Conservation (phyloP, 2,888 invertebrate genomes). For the Calameuta idolon region DNA sequence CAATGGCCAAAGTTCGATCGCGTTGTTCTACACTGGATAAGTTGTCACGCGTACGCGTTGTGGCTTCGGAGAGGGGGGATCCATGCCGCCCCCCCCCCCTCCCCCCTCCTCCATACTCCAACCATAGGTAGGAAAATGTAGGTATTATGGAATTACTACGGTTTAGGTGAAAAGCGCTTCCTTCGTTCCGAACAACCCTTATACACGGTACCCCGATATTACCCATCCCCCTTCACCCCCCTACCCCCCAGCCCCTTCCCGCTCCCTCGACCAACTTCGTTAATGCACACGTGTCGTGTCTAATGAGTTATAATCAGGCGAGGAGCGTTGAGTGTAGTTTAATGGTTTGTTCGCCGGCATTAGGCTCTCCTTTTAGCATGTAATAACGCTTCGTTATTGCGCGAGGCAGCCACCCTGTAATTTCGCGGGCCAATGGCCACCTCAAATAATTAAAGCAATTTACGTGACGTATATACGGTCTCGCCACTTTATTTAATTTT, state of each 20-base stretch:
- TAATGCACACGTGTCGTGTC: slow-evolving; percentile 55
- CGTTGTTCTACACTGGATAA: neutral
- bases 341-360: slow-evolving; percentile 52
- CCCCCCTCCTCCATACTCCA: no score
- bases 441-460: slow-evolving; percentile 46
- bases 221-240: no score
- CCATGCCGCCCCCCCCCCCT: no score
- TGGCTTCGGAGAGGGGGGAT: neutral
- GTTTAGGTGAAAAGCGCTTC: slow-evolving; percentile 13
- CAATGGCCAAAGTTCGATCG: neutral
- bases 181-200: slow-evolving; percentile 2
- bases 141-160: slow-evolving; percentile 3
- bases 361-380: slow-evolving; percentile 29
- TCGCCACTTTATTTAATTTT: neutral
- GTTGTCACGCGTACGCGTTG: neutral
- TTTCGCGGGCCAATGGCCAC: slow-evolving; percentile 26
- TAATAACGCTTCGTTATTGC: slow-evolving; percentile 18
- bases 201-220: neutral
- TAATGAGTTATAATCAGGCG: slow-evolving; percentile 58
- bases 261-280: slow-evolving; percentile 38
- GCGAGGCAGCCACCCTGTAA: slow-evolving; percentile 17
- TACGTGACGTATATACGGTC: slow-evolving; percentile 19
- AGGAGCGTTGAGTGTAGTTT: slow-evolving; percentile 52
- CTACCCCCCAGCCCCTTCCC: neutral
- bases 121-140: neutral